phyloP scores from a whole-genome alignment of 2,113 vertebrate genomes.

The Etia nguti region DNA sequence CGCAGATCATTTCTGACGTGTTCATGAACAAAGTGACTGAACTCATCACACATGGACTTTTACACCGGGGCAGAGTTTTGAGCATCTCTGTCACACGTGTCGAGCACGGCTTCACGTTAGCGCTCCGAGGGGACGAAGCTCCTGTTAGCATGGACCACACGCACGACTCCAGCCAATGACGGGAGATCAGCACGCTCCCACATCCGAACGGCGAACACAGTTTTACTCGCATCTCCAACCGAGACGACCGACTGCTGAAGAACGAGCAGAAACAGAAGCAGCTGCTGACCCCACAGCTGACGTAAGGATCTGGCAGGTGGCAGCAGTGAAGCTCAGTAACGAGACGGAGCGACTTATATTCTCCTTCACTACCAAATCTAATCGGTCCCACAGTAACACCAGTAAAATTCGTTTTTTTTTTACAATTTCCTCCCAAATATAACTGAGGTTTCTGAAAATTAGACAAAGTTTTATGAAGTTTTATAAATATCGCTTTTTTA shows the following conservation, averaged over 20 bases:
- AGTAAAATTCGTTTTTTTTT: not conserved
- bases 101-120: not conserved
- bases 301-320: not conserved
- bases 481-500: not conserved
- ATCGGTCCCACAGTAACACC: not conserved
- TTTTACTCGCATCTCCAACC: not conserved
- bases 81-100: not conserved
- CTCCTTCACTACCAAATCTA: not conserved
- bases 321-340: not conserved
- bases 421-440: not conserved
- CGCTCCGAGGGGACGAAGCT: accelerated
- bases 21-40: no score
- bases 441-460: not conserved
- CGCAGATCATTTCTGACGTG: not conserved
- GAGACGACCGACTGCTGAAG: accelerated
- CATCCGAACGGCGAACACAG: not conserved
- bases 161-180: not conserved
- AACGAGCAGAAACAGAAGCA: not conserved
- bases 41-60: accelerated
- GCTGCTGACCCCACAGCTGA: accelerated
- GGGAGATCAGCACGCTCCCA: not conserved
- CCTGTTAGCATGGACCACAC: not conserved
- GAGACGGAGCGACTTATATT: not conserved
- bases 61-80: not conserved
- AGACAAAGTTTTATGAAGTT: not conserved